Evolutionary conservation across 2,888 invertebrate genomes (phyloP), one percentile per base, ranked within the genome.

Genomic region (Siphlonurus alternatus): DNA sequence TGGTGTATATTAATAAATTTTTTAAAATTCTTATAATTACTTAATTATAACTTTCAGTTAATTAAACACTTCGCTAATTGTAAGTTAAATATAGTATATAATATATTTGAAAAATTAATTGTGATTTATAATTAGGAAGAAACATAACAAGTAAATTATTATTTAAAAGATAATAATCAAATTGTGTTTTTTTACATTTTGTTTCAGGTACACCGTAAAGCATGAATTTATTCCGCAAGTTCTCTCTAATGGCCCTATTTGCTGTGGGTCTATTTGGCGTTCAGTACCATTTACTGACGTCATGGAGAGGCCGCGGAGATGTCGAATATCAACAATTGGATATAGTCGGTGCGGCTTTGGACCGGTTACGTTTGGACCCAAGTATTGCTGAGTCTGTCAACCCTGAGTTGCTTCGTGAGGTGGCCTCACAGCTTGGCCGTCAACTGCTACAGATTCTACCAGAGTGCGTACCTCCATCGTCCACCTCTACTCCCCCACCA

Each of bases 141-240:
- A n/a, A n/a, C n/a, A n/a, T n/a, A n/a, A n/a, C n/a, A n/a, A n/a
- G n/a, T n/a, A n/a, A n/a, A n/a, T n/a, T n/a, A n/a, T n/a, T n/a
- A n/a, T n/a, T n/a, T n/a, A n/a, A n/a, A n/a, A n/a, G n/a, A n/a
- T n/a, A n/a, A n/a, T n/a, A n/a, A n/a, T n/a, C n/a, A n/a, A n/a
- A n/a, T n/a, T n/a, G n/a, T n/a, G 53, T 51, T n/a, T 15, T 51
- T 51, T 51, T 10, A 51, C 10, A 51, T 51, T 10, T n/a, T 51
- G 10, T 51, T n/a, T 10, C 53, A 51, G 53, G 53, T 51, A n/a
- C 53, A 15, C 10, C 53, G 10, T 10, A 51, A n/a, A 51, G 53
- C 53, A 56, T 56, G 56, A 56, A 56, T 56, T 56, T 56, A 22
- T 56, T 20, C n/a, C 56, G 56, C 56, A 56, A 56, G n/a, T 56